A percentile compares a stretch with the other conserved stretches of the same genome.
These are phyloP conservation scores for Melanostoma mellinum DNA, from an alignment of 2,888 invertebrate species.

Conservation along the genomic window DNA sequence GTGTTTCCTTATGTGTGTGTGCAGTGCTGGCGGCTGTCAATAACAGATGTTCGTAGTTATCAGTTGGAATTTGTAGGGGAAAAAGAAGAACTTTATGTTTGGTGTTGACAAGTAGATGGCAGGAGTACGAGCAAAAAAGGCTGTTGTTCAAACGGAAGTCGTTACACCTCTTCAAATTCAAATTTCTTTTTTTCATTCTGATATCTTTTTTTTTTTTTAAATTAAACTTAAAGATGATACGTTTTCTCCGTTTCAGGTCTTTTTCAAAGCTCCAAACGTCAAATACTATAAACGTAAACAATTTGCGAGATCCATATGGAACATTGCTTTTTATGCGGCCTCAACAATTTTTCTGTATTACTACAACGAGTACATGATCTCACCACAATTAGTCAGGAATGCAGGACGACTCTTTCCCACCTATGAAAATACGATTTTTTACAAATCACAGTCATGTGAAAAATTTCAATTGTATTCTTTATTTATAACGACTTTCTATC, in stretches of 20 bases:
- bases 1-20: neutral
- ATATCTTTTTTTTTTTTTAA: too few relatives aligned
- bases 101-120: constrained; percentile 8
- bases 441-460: constrained; percentile 80
- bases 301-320: constrained; percentile 80
- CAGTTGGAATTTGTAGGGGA: neutral
- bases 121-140: too few relatives aligned
- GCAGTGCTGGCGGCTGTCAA: neutral
- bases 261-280: constrained; percentile 80
- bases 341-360: constrained; percentile 80
- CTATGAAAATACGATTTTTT: constrained; percentile 81
- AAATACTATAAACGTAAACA: constrained; percentile 81
- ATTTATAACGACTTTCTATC: constrained; percentile 80
- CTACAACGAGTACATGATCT: constrained; percentile 81
- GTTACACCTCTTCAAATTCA: too few relatives aligned
- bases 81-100: too few relatives aligned
- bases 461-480: constrained; percentile 81
- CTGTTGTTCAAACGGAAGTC: too few relatives aligned
- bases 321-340: constrained; percentile 80
- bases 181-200: too few relatives aligned
- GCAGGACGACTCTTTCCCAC: constrained; percentile 81
- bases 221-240: too few relatives aligned
- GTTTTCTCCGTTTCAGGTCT: constrained; percentile 76
- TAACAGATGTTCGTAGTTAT: constrained; percentile 6
- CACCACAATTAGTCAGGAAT: constrained; percentile 80